Conservation (phyloP, 2,888 invertebrate species). For the Pelosia muscerda region DNA sequence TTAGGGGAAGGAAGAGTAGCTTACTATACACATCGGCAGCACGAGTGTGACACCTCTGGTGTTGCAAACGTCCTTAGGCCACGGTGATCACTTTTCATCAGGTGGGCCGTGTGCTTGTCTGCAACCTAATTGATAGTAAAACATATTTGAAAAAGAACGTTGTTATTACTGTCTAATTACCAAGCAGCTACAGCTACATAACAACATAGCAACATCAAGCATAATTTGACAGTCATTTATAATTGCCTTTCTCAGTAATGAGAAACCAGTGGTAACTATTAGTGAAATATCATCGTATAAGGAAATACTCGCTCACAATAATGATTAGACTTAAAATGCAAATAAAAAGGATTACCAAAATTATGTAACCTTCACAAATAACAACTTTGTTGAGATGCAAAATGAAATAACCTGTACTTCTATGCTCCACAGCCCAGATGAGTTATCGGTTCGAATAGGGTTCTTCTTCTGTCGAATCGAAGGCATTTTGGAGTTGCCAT, state of each 20-base stretch:
- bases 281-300: constrained; percentile 8
- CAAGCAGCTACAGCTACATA: constrained; percentile 24
- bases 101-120: too few species aligned
- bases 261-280: constrained; percentile 7
- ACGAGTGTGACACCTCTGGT: too few species aligned
- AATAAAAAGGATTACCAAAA: not conserved
- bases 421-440: not conserved
- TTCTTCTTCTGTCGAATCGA: too few species aligned
- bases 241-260: constrained; percentile 36
- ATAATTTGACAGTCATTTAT: constrained; percentile 27
- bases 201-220: too few species aligned
- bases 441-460: not conserved
- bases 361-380: not conserved
- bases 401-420: not conserved
- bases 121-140: too few species aligned
- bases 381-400: not conserved
- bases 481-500: too few species aligned
- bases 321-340: not conserved
- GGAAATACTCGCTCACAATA: not conserved
- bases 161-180: constrained; percentile 27
- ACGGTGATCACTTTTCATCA: too few species aligned
- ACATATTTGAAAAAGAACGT: constrained; percentile 50
- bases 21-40: constrained; percentile 17
- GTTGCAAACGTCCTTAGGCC: too few species aligned
- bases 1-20: too few species aligned